Evolutionary conservation across 2,888 invertebrate species (phyloP).

Genomic region (Lasioglossum oenotherae): DNA sequence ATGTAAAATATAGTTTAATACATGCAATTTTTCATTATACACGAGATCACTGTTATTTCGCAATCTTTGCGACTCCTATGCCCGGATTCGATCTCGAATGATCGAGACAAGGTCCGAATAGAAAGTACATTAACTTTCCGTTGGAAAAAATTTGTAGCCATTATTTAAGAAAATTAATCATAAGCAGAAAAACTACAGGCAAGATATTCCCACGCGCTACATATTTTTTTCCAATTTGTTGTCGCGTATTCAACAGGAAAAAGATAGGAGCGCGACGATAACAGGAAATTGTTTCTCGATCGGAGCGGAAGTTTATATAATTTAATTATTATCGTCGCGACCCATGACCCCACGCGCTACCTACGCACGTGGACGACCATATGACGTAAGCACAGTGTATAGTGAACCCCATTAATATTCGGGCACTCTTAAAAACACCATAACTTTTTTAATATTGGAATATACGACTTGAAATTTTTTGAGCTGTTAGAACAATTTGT

Average conservation of each 20-base stretch:
- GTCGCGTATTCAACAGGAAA: neutral
- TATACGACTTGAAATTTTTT: too few species aligned
- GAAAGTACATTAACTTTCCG: neutral
- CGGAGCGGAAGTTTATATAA: conserved; percentile 21
- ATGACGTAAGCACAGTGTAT: too few species aligned
- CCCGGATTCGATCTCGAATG: neutral
- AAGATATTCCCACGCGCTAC: neutral
- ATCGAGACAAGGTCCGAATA: neutral
- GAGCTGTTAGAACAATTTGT: too few species aligned
- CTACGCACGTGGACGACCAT: neutral
- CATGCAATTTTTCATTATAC: conserved; percentile 47
- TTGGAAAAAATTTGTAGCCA: neutral
- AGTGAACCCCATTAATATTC: too few species aligned
- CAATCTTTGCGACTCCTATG: too few species aligned
- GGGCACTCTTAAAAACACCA: too few species aligned
- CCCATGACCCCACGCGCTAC: conserved; percentile 21
- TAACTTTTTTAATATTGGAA: too few species aligned
- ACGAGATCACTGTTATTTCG: neutral
- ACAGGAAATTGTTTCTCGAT: neutral
- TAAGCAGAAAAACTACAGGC: neutral
- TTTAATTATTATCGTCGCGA: conserved; percentile 18
- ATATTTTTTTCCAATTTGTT: neutral
- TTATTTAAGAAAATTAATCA: neutral
- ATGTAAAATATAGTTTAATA: conserved; percentile 39
- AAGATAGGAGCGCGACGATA: neutral